Conservation (phyloP, 2,113 vertebrate genomes). For the Pachyramphus minor region DNA sequence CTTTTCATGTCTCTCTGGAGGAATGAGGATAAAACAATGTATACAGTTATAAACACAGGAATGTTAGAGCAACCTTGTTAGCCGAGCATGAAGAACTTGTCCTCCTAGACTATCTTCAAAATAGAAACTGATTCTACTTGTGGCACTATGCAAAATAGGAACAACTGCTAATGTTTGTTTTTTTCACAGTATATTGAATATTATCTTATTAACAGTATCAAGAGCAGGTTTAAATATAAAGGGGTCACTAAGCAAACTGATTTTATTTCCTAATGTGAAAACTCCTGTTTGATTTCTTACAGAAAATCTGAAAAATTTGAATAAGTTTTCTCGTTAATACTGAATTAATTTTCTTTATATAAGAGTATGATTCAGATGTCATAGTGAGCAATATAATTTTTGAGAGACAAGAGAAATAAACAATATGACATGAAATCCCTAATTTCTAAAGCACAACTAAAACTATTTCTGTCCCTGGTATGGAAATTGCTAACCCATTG, state of each 20-base stretch:
- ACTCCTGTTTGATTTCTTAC: background rate
- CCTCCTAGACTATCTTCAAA: background rate
- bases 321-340: background rate
- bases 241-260: background rate
- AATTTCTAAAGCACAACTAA: background rate
- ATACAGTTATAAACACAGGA: background rate
- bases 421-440: background rate
- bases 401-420: background rate
- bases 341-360: background rate
- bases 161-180: fast-evolving
- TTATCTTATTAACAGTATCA: background rate
- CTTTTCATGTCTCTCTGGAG: background rate
- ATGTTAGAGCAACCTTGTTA: background rate
- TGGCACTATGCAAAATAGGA: background rate
- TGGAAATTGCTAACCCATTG: background rate
- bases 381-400: background rate
- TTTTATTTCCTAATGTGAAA: background rate
- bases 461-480: background rate
- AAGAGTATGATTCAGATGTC: background rate
- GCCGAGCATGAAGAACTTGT: background rate
- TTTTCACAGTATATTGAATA: background rate
- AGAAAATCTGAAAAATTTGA: background rate
- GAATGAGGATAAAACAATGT: background rate
- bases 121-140: background rate
- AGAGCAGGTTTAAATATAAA: background rate